Percentiles rank a stretch among this genome's conserved stretches.
Conservation (phyloP, 2,113 vertebrate species). For the Salvelinus fontinalis region DNA sequence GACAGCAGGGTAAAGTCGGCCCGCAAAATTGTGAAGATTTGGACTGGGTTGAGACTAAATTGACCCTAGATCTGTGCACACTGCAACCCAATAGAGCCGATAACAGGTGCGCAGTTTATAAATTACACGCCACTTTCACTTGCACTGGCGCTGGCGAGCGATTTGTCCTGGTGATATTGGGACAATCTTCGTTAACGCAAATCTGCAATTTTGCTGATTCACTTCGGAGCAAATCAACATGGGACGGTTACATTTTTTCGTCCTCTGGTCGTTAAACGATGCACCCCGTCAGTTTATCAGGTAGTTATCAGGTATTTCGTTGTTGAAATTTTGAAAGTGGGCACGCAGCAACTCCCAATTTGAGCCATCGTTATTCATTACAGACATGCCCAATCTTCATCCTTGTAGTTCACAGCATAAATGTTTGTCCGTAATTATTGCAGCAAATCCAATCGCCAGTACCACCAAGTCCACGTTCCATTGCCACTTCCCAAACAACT, state of each 20-base stretch:
- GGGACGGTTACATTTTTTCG: conserved; percentile 73
- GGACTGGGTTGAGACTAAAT: too few species aligned
- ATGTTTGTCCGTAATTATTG: not conserved
- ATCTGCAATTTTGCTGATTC: not conserved
- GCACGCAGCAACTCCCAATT: not conserved
- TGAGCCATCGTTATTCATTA: not conserved
- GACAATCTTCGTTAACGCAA: not conserved
- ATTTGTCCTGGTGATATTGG: too few species aligned
- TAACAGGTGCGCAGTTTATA: not conserved
- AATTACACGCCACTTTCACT: not conserved
- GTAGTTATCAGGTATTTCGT: conserved; percentile 48
- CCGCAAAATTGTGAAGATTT: too few species aligned
- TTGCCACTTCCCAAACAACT: conserved; percentile 79
- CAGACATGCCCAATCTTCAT: too few species aligned
- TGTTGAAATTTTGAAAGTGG: too few species aligned
- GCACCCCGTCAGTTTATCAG: conserved; percentile 77
- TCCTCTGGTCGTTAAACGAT: conserved; percentile 76
- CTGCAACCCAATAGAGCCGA: not conserved
- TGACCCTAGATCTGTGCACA: not conserved
- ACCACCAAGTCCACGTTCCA: conserved; percentile 79
- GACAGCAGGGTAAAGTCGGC: too few species aligned
- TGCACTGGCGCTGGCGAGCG: not conserved
- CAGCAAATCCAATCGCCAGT: conserved; percentile 76
- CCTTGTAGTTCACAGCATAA: too few species aligned
- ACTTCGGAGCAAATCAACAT: conserved; percentile 35